Percentiles rank a stretch among this genome's conserved stretches.
Conservation (phyloP, 2,113 vertebrate genomes). For the Anoplopoma fimbria region DNA sequence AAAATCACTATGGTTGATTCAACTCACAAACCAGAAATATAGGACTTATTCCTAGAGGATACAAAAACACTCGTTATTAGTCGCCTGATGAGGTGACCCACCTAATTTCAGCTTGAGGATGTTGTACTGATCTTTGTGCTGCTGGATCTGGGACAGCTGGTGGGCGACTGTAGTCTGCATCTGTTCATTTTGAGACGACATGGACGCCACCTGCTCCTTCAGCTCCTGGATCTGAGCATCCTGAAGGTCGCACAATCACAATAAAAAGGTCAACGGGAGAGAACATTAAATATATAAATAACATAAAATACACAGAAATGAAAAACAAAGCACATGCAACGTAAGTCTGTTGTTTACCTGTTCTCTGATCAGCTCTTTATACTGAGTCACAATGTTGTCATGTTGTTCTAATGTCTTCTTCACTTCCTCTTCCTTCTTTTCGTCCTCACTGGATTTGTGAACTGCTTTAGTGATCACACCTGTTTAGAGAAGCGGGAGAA, state of each 20-base stretch:
- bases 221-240: conserved; percentile 94
- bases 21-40: not conserved
- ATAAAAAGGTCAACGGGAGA: conserved; percentile 9
- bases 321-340: not conserved
- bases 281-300: not conserved
- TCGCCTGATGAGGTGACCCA: conserved; percentile 57
- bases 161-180: conserved; percentile 89
- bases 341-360: conserved; percentile 83
- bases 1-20: not conserved
- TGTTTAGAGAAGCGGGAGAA: conserved; percentile 50
- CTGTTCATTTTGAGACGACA: conserved; percentile 90
- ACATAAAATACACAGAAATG: not conserved
- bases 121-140: conserved; percentile 98
- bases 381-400: conserved; percentile 97
- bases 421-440: conserved; percentile 98
- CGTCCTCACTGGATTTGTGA: conserved; percentile 97
- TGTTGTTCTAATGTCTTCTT: conserved; percentile 98
- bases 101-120: conserved; percentile 96
- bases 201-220: conserved; percentile 87
- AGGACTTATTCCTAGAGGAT: not conserved
- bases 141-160: conserved; percentile 94
- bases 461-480: conserved; percentile 96
- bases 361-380: conserved; percentile 97
- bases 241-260: conserved; percentile 71
- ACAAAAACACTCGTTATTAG: not conserved